Percentiles rank a stretch among this genome's conserved stretches.
These are phyloP conservation scores for Paramuricea clavata DNA, from an alignment of 92 coral and sea anemone species.

Conservation along the genomic window DNA sequence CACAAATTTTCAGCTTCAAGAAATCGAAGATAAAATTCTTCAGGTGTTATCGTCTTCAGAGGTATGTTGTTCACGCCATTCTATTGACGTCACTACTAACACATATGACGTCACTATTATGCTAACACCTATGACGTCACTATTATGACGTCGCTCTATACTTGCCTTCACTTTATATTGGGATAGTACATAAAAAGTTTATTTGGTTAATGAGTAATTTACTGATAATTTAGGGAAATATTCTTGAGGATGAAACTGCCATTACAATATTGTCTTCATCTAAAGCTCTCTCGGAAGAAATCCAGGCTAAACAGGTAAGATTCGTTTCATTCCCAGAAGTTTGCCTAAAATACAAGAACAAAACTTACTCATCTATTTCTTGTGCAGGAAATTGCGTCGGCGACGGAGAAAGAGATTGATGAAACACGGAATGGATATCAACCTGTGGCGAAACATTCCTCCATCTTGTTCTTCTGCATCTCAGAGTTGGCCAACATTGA, in stretches of 20 bases:
- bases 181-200: too few species aligned
- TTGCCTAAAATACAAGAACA: background rate
- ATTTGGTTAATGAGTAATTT: too few species aligned
- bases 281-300: constrained; percentile 96
- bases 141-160: too few species aligned
- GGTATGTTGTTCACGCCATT: constrained; percentile 73
- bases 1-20: constrained; percentile 84
- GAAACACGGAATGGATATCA: constrained; percentile 98
- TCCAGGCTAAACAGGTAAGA: constrained; percentile 95
- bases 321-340: background rate
- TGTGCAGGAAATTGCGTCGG: constrained; percentile 94
- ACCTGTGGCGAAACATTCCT: constrained; percentile 96
- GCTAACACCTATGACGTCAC: too few species aligned
- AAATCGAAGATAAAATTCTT: constrained; percentile 95
- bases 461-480: constrained; percentile 96
- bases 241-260: constrained; percentile 98
- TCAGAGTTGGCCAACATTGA: constrained; percentile 98
- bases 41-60: constrained; percentile 94
- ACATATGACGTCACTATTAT: too few species aligned
- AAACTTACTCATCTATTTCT: background rate
- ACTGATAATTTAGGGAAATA: constrained; percentile 79
- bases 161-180: too few species aligned
- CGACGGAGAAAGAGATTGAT: constrained; percentile 96
- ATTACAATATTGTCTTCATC: constrained; percentile 95
- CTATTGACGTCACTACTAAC: too few species aligned